Conservation (phyloP, 2,888 invertebrate species). For the Argyresthia goedartella region DNA sequence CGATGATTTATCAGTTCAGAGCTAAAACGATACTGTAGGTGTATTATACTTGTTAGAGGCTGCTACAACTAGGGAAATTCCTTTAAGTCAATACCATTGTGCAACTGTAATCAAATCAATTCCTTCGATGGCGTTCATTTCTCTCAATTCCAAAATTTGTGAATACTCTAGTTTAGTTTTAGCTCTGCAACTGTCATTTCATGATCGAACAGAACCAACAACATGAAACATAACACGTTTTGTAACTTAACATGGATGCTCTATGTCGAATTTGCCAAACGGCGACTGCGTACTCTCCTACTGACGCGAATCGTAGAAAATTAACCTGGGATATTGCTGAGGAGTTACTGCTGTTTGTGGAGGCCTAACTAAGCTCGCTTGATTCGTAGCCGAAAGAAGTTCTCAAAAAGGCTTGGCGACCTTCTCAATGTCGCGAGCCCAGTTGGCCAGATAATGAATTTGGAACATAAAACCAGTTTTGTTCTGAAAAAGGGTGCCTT, state of each 20-base stretch:
- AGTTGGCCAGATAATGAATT: constrained; percentile 26
- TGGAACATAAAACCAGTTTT: constrained; percentile 42
- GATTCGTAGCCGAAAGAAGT: background rate
- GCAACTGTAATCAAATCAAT: constrained; percentile 30
- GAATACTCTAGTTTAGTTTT: constrained; percentile 12
- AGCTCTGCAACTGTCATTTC: constrained; percentile 43
- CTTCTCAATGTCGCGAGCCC: background rate
- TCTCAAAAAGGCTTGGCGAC: background rate
- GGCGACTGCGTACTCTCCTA: constrained; percentile 53
- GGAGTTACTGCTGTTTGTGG: constrained; percentile 17
- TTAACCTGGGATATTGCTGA: constrained; percentile 58
- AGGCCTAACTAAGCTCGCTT: background rate
- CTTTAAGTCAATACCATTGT: background rate
- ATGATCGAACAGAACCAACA: constrained; percentile 53
- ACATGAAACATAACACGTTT: constrained; percentile 57
- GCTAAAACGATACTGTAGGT: constrained; percentile 27
- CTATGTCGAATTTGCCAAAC: constrained; percentile 63
- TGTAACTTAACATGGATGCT: constrained; percentile 59
- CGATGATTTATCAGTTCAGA: constrained; percentile 39
- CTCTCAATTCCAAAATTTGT: constrained; percentile 13
- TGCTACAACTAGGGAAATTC: background rate
- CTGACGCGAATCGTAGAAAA: constrained; percentile 47
- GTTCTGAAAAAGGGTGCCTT: constrained; percentile 36
- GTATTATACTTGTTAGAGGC: background rate
- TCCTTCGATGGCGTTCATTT: constrained; percentile 25